Base-by-base conservation (phyloP, 1,140 invertebrate species). In the Homalodisca vitripennis region DNA sequence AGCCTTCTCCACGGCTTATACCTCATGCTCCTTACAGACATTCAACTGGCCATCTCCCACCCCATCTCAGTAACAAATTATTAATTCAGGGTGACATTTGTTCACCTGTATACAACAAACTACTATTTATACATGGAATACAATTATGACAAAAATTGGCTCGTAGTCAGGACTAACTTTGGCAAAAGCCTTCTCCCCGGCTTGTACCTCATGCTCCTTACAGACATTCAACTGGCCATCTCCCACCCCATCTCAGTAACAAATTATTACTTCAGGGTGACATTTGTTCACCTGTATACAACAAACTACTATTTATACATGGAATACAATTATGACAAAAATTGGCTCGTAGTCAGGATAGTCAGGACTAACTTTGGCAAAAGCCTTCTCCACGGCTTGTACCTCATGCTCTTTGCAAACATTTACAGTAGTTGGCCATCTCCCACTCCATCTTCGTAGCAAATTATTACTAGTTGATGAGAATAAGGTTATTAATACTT, bases 191-290 rank as follows among this genome's bases (percentile, higher is more conserved):
- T 82, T 77, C 60, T 85, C 71, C 69, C 95, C 79, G 76, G 97
- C 94, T 1, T 86, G 82, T 0, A 97, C 84, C 83, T 98, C 95
- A 75, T 92, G 91, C 0, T 89, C 82, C 41, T 82, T 77, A 3
- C 92, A 84, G 0, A 84, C 74, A 1, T 86, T 81, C 2, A 98
- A 74, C 77, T 96, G 90, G 0, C 94, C 93, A 80, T 98, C 94
- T 20, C 93, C 89, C 2, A 98, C 92, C 32, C 96, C 96, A 82
- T 98, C 96, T 69, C 96, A 84, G 80, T 89, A 98, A 22, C 98
- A 86, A 6, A 98, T 84, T 32, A 98, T 91, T 74, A 86, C 88
- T 1, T 89, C 84, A 0, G 95, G 95, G 68, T 85, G 84, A 31
- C 27, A 53, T 0, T 86, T 87, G 78, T 93, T 92, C 13, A 72